phyloP scores from a whole-genome alignment of 2,888 invertebrate genomes.

The Luffia ferchaultella region DNA sequence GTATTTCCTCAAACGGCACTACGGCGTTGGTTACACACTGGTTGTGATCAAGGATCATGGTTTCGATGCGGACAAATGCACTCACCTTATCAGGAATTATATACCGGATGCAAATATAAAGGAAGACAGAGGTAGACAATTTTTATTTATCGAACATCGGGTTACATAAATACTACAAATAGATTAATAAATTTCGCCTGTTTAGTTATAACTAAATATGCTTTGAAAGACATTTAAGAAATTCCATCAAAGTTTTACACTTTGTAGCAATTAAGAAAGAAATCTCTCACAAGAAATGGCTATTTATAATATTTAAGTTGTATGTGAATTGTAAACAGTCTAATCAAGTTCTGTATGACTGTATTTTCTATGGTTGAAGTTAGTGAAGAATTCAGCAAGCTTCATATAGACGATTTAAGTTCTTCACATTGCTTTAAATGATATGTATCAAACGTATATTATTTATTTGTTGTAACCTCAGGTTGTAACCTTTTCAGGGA shows the following conservation, averaged over 20 bases:
- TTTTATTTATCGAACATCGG: background rate
- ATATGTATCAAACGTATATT: background rate
- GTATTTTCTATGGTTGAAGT: too few species aligned
- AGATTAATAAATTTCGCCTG: background rate
- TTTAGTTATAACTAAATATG: background rate
- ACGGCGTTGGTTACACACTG: slow-evolving; percentile 85
- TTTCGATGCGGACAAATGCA: slow-evolving; percentile 40
- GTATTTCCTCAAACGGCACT: slow-evolving; percentile 83
- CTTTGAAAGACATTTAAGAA: background rate
- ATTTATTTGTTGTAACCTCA: background rate
- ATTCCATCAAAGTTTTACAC: background rate
- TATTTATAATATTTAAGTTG: background rate
- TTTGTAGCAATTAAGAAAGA: background rate
- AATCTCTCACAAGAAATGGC: background rate
- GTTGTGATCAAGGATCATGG: slow-evolving; percentile 56
- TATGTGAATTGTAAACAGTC: background rate
- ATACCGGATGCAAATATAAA: slow-evolving; percentile 73
- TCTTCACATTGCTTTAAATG: background rate
- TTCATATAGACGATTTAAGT: background rate
- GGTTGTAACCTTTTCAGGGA: slow-evolving; percentile 39
- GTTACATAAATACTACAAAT: background rate
- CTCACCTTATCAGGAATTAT: slow-evolving; percentile 66
- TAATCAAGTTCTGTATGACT: background rate
- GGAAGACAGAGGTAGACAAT: slow-evolving; percentile 59
- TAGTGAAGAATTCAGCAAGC: too few species aligned